Percentiles rank a stretch among this genome's conserved stretches.
These are phyloP conservation scores for Myxocyprinus asiaticus DNA, from an alignment of 2,113 vertebrate species.

Conservation along the genomic window DNA sequence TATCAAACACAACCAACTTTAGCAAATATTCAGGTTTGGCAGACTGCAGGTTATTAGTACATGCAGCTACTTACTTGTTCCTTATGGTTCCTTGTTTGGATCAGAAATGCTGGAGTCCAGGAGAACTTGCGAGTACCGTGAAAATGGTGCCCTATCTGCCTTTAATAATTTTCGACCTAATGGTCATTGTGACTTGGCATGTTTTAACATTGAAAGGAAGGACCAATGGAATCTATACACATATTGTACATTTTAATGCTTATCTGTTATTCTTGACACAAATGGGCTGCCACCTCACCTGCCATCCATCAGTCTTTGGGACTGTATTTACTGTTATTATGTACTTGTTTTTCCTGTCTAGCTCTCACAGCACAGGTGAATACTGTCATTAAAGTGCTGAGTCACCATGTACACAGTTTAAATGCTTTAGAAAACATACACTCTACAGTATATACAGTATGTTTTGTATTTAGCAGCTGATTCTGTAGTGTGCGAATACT, in stretches of 20 bases:
- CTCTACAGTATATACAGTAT: no score
- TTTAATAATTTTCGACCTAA: neutral
- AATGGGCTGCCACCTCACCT: neutral
- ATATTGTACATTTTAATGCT: neutral
- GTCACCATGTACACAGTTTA: no score
- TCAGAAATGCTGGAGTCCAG: neutral
- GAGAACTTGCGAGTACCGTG: neutral
- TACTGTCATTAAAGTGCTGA: no score
- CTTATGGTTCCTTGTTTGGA: neutral
- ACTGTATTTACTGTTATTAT: neutral
- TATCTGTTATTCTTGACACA: neutral
- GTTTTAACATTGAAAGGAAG: neutral
- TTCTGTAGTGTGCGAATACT: no score
- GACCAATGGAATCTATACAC: neutral
- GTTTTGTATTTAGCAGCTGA: no score
- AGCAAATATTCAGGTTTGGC: neutral
- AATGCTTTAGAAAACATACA: no score
- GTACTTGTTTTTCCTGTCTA: neutral
- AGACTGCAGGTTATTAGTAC: no score
- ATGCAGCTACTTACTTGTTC: neutral
- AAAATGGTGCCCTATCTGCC: neutral
- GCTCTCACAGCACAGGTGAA: neutral
- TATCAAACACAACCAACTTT: neutral
- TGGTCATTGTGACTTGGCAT: slow-evolving; percentile 19
- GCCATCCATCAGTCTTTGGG: neutral